A percentile compares a stretch with the other conserved stretches of the same genome.
These are phyloP conservation scores for Tiliqua scincoides DNA, from an alignment of 2,113 vertebrate genomes.

Conservation along the genomic window DNA sequence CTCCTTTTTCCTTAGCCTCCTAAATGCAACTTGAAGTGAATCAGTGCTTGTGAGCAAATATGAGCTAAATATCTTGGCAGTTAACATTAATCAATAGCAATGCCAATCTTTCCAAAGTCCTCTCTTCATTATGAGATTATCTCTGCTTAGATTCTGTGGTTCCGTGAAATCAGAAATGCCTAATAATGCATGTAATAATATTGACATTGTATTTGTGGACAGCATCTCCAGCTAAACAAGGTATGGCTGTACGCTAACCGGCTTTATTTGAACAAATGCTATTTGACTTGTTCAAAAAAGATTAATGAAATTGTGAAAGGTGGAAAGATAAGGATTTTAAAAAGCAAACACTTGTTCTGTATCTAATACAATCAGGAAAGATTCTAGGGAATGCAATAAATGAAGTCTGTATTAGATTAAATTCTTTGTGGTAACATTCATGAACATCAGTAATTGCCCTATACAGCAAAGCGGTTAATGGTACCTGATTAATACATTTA, in stretches of 20 bases:
- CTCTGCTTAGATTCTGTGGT: not conserved
- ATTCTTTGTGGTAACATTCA: not conserved
- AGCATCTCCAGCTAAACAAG: constrained; percentile 13
- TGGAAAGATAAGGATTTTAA: constrained; percentile 19
- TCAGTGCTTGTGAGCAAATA: constrained; percentile 39
- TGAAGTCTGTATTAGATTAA: not conserved
- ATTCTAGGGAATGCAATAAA: not conserved
- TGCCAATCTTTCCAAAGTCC: constrained; percentile 13
- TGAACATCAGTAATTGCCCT: constrained; percentile 8
- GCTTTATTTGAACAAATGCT: not conserved
- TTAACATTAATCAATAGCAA: constrained; percentile 19
- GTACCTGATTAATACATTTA: not conserved
- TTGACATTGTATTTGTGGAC: constrained; percentile 36
- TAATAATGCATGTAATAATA: constrained; percentile 23
- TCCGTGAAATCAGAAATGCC: constrained; percentile 11
- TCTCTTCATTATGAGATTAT: not conserved
- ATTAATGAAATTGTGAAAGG: constrained; percentile 6
- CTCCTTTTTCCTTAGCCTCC: not conserved
- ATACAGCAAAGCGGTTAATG: not conserved
- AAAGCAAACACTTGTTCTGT: constrained; percentile 12
- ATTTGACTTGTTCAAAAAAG: constrained; percentile 19
- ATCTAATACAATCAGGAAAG: constrained; percentile 19
- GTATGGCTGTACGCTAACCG: not conserved
- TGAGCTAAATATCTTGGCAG: constrained; percentile 31
- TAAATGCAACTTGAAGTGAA: constrained; percentile 7